Evolutionary conservation across 1,140 invertebrate genomes (phyloP).

Genomic region (Caenorhabditis briggsae): DNA sequence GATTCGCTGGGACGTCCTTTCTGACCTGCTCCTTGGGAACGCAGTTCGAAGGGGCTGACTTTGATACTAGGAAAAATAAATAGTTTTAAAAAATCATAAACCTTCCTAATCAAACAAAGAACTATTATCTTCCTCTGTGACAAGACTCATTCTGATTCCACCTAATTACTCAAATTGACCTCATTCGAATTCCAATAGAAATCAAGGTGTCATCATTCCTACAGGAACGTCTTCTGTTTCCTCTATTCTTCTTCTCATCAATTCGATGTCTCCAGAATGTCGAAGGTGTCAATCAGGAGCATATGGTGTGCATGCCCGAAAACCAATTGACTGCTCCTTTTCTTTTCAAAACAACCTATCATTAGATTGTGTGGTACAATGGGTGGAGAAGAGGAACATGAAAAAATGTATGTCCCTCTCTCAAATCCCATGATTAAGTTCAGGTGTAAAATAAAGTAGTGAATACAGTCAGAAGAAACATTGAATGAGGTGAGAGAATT

Average conservation of each 20-base stretch:
- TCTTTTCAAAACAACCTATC: slow-evolving; percentile 38
- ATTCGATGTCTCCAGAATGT: slow-evolving; percentile 46
- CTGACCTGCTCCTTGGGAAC: too few relatives aligned
- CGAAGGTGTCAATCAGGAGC: slow-evolving; percentile 55
- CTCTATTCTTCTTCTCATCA: background rate
- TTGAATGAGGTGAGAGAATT: slow-evolving; percentile 47
- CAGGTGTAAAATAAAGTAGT: slow-evolving; percentile 42
- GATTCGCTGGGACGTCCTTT: too few relatives aligned
- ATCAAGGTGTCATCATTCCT: slow-evolving; percentile 44
- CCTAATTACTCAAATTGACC: slow-evolving; percentile 51
- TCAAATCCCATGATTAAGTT: slow-evolving; percentile 50
- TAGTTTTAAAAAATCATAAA: background rate
- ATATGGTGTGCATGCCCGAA: slow-evolving; percentile 54
- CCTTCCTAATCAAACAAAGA: background rate
- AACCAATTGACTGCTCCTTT: slow-evolving; percentile 51
- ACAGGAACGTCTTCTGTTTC: slow-evolving; percentile 34
- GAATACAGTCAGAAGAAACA: slow-evolving; percentile 10
- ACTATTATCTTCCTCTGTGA: background rate
- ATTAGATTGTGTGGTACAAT: slow-evolving; percentile 26
- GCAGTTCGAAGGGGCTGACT: too few relatives aligned
- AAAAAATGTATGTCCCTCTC: slow-evolving; percentile 19
- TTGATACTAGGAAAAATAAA: background rate
- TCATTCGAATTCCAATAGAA: slow-evolving; percentile 52
- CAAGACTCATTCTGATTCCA: background rate
- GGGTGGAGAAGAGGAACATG: background rate